Evolutionary conservation across 2,888 invertebrate genomes (phyloP), one percentile per base, ranked within the genome.

Genomic region (Tiphia femorata): DNA sequence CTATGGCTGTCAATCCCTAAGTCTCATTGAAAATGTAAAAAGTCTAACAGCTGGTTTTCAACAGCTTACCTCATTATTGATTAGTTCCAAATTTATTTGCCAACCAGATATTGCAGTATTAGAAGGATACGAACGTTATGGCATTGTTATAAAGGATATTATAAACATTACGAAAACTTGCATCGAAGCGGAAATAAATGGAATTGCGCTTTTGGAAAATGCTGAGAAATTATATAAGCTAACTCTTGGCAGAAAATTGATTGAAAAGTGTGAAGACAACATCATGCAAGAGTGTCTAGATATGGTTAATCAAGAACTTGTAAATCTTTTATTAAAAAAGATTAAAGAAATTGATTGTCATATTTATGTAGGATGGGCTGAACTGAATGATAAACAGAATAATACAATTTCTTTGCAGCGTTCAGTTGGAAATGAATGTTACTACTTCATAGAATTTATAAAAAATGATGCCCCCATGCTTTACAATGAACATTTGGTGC

Each of bases 311-410:
- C 62, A 71, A 3, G 67, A 73, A 25, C 53, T 81, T 12, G 43
- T 73, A 12, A 49, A 54, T 29, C 14, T 78, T 6, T 54, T 83
- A n/a, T 37, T 75, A 16, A 70, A 55, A 7, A 75, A 72, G 53
- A 48, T 79, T 2, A 77, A 80, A 25, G 72, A 77, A 30, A 57
- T 83, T 2, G 72, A 77, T 30, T 73, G 73, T 12, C 64, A 73
- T 2, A 74, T 70, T 47, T 83, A 78, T 35, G 27, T 83, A 2
- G 67, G 60, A 2, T 83, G 83, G 83, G 75, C 69, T 2, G 78
- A 78, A 27, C 16, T 77, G 10, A 66, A 78, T 2, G 76, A 78
- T 2, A 52, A 59, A 10, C 74, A 76, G 3, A 72, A 77, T 27
- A 51, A 50, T 0, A 55, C 54, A 2, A 60, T 78, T 2, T 70